Evolutionary conservation across 2,113 vertebrate genomes (phyloP), one percentile per base, ranked within the genome.

Genomic region (Formicarius rufipectus): DNA sequence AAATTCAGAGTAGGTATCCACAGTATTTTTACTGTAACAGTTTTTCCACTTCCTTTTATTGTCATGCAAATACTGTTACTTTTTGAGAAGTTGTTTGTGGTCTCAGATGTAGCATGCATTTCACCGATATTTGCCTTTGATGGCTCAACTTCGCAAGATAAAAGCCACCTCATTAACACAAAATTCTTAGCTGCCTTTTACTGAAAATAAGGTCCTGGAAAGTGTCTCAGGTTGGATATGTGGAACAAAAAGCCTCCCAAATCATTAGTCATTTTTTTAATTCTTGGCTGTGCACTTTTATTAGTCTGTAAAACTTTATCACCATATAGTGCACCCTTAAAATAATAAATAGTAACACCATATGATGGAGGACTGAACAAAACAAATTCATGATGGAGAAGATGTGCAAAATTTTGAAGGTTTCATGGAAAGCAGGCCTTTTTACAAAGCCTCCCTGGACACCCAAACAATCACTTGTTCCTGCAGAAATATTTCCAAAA

Each of bases 291-390:
- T 19, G 10, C 19, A 63, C 37, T 80, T 96, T 95, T 95, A 95
- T 91, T 88, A 63, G 82, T 23, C 84, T 86, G 35, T 95, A 94
- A 96, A 96, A 91, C 35, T 96, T 94, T 91, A 87, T 91, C 74
- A 82, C 45, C 20, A 37, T 89, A 69, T 66, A 84, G 37, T 79
- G 8, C 31, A 82, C 67, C 25, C n/a, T 59, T 87, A 85, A 95
- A 96, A 80, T 62, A 63, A 66, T 62, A 85, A 91, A 79, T 68
- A 85, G 69, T 75, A 85, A 82, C 64, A 60, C 35, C 69, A 90
- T 44, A 85, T 79, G 81, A 90, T 22, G 21, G 30, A 76, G 35
- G 35, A 73, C 11, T 58, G 55, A 81, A 72, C 35, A 71, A 71
- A 95, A 58, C 15, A 56, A 68, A 71, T 8, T 14, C 7, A 14